phyloP scores from a whole-genome alignment of 2,113 vertebrate species.

The Oostethus manadensis region DNA sequence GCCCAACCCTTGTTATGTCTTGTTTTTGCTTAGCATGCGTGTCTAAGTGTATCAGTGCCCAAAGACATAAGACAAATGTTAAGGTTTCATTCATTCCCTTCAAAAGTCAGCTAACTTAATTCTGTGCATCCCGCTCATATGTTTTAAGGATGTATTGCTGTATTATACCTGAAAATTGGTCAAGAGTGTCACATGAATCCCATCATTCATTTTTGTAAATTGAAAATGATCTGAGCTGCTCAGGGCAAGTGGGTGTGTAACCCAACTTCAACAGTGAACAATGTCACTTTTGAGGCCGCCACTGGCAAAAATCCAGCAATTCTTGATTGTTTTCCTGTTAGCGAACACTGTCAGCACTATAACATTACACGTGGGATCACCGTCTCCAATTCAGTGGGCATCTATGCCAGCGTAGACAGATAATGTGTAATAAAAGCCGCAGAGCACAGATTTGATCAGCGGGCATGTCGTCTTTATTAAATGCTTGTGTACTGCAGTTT shows the following conservation, averaged over 20 bases:
- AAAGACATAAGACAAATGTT: no score
- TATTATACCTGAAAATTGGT: no score
- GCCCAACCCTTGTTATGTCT: no score
- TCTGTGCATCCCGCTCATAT: no score
- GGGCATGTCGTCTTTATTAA: background rate
- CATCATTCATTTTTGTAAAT: background rate
- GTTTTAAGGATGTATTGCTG: no score
- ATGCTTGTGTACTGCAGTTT: background rate
- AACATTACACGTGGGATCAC: conserved; percentile 31
- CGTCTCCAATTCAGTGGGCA: conserved; percentile 12
- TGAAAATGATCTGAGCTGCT: background rate
- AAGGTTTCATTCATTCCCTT: no score
- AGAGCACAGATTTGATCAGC: conserved; percentile 15
- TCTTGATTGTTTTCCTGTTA: conserved; percentile 57
- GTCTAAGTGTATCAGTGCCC: no score
- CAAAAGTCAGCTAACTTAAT: no score
- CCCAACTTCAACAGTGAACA: conserved; percentile 27
- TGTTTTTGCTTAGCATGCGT: no score
- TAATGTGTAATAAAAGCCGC: conserved; percentile 25
- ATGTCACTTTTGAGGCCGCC: conserved; percentile 26
- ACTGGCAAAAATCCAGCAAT: conserved; percentile 49
- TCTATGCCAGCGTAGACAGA: conserved; percentile 27
- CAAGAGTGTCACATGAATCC: background rate
- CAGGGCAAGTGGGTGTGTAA: background rate
- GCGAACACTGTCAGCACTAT: conserved; percentile 41